Base-by-base conservation (phyloP, 2,113 vertebrate genomes). In the Fregetta grallaria region DNA sequence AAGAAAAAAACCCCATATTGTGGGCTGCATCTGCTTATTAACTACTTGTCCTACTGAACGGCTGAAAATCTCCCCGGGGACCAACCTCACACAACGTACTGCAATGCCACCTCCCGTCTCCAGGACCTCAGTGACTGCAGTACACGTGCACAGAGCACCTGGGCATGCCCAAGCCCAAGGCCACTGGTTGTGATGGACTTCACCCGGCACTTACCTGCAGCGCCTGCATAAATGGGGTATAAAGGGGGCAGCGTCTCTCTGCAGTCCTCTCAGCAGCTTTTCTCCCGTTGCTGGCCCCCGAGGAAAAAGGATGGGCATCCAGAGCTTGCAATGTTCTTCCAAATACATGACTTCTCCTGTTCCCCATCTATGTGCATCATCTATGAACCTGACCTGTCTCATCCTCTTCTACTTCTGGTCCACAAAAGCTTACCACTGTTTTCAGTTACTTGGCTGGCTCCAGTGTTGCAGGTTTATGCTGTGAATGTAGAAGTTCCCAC, bases 1-100 rank as follows among this genome's bases (percentile, higher is more conserved):
- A 36, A 38, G 71, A 59, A 1, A 0, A 1, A 3, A 11, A 4
- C 19, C n/a, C n/a, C 38, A 38, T 10, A 14, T 4, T 47, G 15
- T 77, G 34, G 23, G 5, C 22, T 77, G 45, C 10, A 36, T 74
- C 45, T 90, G 15, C 65, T 80, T 72, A 32, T 61, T 85, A 81
- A 15, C 16, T n/a, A 11, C 25, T 81, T 47, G 26, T 59, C 21
- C 29, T 58, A 50, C 17, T 19, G 20, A 77, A 62, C 0, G 2
- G 21, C 38, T 80, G 62, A 86, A 76, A 68, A 30, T 49, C 9
- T 86, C 32, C 32, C n/a, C 0, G 3, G 65, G 40, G 15, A 45
- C 29, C 21, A 52, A 30, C 18, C 14, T 88, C 56, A n/a, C 9
- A 47, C 29, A 42, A 18, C 0, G 1, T 30, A 17, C 36, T 88